Conservation (phyloP, 2,888 invertebrate genomes). For the Pomacea canaliculata region DNA sequence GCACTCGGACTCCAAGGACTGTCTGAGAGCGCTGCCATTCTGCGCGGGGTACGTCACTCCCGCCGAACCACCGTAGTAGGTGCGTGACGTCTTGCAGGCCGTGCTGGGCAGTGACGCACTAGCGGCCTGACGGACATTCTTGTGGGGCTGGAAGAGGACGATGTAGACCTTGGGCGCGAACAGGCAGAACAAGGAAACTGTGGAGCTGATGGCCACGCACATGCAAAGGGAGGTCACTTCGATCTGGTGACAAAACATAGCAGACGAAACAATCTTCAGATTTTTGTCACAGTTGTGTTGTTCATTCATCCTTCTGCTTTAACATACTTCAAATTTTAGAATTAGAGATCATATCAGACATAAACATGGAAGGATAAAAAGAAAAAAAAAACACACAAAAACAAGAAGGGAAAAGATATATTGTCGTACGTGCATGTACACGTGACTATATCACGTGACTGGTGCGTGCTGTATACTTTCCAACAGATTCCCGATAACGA, state of each 20-base stretch:
- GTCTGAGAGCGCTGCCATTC: conserved; percentile 37
- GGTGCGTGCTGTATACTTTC: no score
- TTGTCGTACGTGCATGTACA: no score
- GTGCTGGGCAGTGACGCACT: conserved; percentile 30
- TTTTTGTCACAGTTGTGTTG: no score
- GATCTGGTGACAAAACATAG: conserved; percentile 72
- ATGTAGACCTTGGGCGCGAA: conserved; percentile 82
- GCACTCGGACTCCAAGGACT: conserved; percentile 33
- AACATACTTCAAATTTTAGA: no score
- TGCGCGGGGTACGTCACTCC: conserved; percentile 35
- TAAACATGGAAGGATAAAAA: no score
- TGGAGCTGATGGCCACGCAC: conserved; percentile 79
- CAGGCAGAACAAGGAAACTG: conserved; percentile 79
- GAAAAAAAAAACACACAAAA: no score
- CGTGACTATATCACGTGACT: no score
- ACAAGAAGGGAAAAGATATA: no score
- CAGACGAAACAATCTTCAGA: background rate
- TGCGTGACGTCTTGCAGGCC: conserved; percentile 34
- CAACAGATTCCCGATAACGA: no score
- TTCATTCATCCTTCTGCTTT: no score
- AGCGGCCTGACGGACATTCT: conserved; percentile 76
- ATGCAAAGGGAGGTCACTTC: conserved; percentile 80
- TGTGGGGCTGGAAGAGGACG: conserved; percentile 81
- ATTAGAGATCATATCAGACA: no score
- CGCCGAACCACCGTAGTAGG: conserved; percentile 36